Percentiles rank a stretch among this genome's conserved stretches.
phyloP scores from a whole-genome alignment of 2,888 invertebrate genomes.

The Chloroclystis v-ata region DNA sequence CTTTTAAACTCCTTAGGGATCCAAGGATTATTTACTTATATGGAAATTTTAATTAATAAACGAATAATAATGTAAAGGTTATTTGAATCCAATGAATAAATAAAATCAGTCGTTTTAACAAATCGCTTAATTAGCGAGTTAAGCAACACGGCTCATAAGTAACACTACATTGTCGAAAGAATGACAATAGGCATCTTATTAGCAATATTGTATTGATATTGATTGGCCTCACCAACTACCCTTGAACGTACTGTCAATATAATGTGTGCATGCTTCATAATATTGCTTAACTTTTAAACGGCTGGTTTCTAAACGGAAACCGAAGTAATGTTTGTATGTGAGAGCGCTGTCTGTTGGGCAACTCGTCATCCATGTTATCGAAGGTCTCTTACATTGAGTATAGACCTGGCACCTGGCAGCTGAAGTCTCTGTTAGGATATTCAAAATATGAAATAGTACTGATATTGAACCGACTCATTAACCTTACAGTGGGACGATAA shows the following conservation, averaged over 20 bases:
- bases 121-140: constrained; percentile 2
- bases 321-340: constrained; percentile 47
- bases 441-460: no score
- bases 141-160: not conserved
- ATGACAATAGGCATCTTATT: constrained; percentile 25
- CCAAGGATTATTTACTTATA: no score
- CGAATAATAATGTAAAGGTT: no score
- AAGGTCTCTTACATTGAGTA: constrained; percentile 52
- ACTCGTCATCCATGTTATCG: constrained; percentile 62
- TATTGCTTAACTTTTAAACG: constrained; percentile 53
- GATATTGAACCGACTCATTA: no score
- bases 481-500: no score
- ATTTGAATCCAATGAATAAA: no score
- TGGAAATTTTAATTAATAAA: no score
- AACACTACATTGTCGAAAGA: constrained; percentile 15
- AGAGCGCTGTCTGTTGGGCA: constrained; percentile 45
- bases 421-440: no score
- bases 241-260: constrained; percentile 37
- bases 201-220: constrained; percentile 30
- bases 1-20: no score
- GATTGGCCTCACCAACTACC: constrained; percentile 34
- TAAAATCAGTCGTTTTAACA: not conserved
- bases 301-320: constrained; percentile 68
- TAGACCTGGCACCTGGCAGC: constrained; percentile 30
- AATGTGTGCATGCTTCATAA: constrained; percentile 38